Evolutionary conservation across 1,140 invertebrate species (phyloP).

Genomic region (Drosophila parabipectinata): DNA sequence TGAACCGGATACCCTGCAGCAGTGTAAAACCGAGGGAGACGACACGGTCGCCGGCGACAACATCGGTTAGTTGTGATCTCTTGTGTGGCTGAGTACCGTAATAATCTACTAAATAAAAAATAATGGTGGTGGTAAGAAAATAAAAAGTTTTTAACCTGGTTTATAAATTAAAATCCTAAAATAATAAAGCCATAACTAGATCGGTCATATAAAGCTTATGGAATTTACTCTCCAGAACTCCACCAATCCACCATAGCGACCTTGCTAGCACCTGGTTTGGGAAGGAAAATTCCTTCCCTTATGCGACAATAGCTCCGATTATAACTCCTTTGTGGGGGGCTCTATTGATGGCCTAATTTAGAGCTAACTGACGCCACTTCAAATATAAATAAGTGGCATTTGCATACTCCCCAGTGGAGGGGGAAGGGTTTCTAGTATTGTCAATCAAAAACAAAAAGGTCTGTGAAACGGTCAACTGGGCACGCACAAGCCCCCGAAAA

Average conservation of each 20-base stretch:
- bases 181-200: neutral
- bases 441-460: slow-evolving; percentile 17
- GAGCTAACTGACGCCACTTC: slow-evolving; percentile 1
- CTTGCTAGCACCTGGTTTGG: neutral
- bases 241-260: neutral
- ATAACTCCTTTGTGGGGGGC: neutral
- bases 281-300: neutral
- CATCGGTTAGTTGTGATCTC: neutral
- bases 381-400: slow-evolving; percentile 21
- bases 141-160: neutral
- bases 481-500: slow-evolving; percentile 25
- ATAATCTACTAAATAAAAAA: slow-evolving; percentile 2
- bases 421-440: neutral
- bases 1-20: slow-evolving; percentile 50
- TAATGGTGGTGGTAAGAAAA: slow-evolving; percentile 27
- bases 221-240: neutral
- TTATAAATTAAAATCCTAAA: neutral
- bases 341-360: neutral
- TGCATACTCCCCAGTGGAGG: neutral
- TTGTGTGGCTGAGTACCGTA: neutral
- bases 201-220: too few relatives aligned
- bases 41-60: slow-evolving; percentile 7
- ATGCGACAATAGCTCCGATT: neutral
- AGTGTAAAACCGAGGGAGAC: slow-evolving; percentile 35
- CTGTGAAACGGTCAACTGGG: neutral